These are phyloP conservation scores for Cairina moschata DNA, from an alignment of 2,113 vertebrate species.

Conservation along the genomic window DNA sequence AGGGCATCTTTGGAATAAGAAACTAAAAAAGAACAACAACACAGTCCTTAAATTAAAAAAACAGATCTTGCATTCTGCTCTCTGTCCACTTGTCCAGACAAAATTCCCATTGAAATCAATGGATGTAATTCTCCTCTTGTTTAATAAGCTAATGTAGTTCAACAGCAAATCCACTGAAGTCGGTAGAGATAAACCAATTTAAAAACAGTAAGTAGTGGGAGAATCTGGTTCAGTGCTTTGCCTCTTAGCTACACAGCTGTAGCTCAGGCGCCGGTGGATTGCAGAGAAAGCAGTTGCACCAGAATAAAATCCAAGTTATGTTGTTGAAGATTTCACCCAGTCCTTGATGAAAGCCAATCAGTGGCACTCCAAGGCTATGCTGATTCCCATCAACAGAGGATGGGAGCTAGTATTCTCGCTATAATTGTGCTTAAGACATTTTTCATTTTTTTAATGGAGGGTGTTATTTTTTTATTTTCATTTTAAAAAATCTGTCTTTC, in stretches of 20 bases:
- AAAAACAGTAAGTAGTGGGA: constrained; percentile 11
- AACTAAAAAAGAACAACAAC: background rate
- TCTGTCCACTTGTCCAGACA: background rate
- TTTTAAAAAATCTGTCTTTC: background rate
- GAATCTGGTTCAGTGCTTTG: constrained; percentile 28
- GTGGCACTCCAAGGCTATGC: background rate
- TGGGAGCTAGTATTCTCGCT: background rate
- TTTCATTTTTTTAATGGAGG: background rate
- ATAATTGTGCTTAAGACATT: background rate
- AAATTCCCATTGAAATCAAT: constrained; percentile 5
- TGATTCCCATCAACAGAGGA: background rate
- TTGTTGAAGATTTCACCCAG: background rate
- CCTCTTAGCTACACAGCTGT: constrained; percentile 4
- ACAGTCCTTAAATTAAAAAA: background rate
- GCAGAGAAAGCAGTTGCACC: background rate
- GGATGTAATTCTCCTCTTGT: background rate
- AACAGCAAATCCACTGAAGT: constrained; percentile 33
- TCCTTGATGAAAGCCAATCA: background rate
- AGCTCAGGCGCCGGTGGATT: background rate
- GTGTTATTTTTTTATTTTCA: background rate
- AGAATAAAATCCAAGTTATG: background rate
- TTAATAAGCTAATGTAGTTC: constrained; percentile 19
- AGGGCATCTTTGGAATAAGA: background rate
- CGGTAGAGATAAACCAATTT: constrained; percentile 38
- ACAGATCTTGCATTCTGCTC: background rate